Evolutionary conservation across 2,888 invertebrate species (phyloP).

Genomic region (Diarsia mendica): DNA sequence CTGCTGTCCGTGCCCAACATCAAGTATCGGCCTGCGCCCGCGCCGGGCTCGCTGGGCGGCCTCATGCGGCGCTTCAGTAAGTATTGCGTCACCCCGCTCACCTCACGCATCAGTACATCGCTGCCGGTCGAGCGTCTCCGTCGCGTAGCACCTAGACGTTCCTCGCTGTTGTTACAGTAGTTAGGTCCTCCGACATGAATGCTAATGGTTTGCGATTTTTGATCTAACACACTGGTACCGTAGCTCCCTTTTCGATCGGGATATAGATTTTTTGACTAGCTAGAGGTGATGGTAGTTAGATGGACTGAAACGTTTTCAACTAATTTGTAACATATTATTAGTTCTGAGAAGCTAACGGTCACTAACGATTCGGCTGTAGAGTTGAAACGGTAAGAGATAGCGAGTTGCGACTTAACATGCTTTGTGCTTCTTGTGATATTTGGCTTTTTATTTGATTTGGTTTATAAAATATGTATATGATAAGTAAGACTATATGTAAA

Average conservation of each 20-base stretch:
- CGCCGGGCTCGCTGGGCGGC: slow-evolving; percentile 92
- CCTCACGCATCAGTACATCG: slow-evolving; percentile 68
- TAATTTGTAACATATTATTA: slow-evolving; percentile 49
- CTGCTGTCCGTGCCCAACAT: slow-evolving; percentile 95
- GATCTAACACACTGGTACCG: slow-evolving; percentile 75
- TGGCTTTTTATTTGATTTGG: slow-evolving; percentile 86
- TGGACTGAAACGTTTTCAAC: slow-evolving; percentile 59
- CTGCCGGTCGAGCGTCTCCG: slow-evolving; percentile 62
- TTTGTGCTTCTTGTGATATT: slow-evolving; percentile 88
- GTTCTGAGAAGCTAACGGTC: slow-evolving; percentile 46
- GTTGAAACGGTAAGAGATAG: slow-evolving; percentile 55
- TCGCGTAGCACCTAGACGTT: slow-evolving; percentile 76
- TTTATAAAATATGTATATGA: slow-evolving; percentile 72
- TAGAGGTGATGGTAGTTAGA: slow-evolving; percentile 87
- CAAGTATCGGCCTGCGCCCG: slow-evolving; percentile 88
- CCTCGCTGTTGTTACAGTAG: slow-evolving; percentile 82
- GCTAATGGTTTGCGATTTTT: slow-evolving; percentile 85
- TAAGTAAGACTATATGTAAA: slow-evolving; percentile 58
- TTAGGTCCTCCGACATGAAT: slow-evolving; percentile 82
- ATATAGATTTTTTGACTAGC: slow-evolving; percentile 77
- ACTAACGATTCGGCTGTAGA: slow-evolving; percentile 42
- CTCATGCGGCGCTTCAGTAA: slow-evolving; percentile 97
- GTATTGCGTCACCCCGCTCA: slow-evolving; percentile 86
- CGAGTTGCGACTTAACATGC: slow-evolving; percentile 73
- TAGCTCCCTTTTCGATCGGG: slow-evolving; percentile 76